phyloP scores from a whole-genome alignment of 2,888 invertebrate species.

The Cantharis flavilabris region DNA sequence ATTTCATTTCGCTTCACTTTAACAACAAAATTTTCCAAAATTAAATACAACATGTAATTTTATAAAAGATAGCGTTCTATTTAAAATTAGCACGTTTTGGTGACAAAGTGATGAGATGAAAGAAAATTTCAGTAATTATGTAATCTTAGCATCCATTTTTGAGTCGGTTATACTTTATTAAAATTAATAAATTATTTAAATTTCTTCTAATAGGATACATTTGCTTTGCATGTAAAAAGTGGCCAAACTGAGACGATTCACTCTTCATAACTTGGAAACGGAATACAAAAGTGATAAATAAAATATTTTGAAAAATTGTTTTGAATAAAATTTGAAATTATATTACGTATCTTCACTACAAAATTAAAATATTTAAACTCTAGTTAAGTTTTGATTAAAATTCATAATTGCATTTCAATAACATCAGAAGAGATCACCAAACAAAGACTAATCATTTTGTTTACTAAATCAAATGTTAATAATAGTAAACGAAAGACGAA shows the following conservation, averaged over 20 bases:
- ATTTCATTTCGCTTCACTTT: not conserved
- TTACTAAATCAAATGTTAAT: not conserved
- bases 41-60: not conserved
- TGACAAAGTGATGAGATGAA: not conserved
- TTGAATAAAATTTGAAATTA: too few relatives aligned
- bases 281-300: too few relatives aligned
- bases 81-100: not conserved
- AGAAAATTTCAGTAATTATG: not conserved
- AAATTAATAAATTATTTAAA: too few relatives aligned
- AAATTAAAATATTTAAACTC: too few relatives aligned
- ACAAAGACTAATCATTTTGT: not conserved
- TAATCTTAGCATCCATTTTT: not conserved
- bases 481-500: too few relatives aligned
- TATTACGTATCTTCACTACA: too few relatives aligned
- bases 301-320: too few relatives aligned
- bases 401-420: not conserved
- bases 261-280: too few relatives aligned
- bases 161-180: not conserved
- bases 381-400: too few relatives aligned
- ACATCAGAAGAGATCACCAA: not conserved
- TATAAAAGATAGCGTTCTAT: not conserved
- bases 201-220: too few relatives aligned
- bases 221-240: too few relatives aligned
- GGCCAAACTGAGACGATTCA: too few relatives aligned
- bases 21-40: not conserved